These are phyloP conservation scores for Scytalopus superciliaris DNA, from an alignment of 2,113 vertebrate species.

Conservation along the genomic window DNA sequence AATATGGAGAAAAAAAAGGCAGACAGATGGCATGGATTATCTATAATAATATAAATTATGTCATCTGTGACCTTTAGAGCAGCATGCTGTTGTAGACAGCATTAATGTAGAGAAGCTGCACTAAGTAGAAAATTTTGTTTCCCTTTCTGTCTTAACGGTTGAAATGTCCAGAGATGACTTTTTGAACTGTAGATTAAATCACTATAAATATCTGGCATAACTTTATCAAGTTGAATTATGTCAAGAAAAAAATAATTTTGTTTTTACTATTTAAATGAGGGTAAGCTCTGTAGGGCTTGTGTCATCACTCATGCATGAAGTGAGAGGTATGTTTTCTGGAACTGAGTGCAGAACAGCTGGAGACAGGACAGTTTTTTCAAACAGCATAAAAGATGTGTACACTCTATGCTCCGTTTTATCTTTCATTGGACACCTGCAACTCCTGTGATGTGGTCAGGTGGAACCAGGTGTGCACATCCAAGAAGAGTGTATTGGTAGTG, in stretches of 20 bases:
- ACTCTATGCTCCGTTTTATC: accelerated
- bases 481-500: not conserved
- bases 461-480: not conserved
- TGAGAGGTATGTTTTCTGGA: not conserved
- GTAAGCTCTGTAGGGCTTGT: not conserved
- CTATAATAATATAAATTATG: constrained; percentile 40
- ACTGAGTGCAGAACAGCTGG: not conserved
- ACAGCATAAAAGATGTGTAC: not conserved
- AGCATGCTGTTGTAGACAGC: not conserved
- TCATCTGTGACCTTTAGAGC: constrained; percentile 41
- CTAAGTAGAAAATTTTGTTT: constrained; percentile 33
- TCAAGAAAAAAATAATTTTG: not conserved
- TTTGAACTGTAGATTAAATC: not conserved
- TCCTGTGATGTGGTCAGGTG: not conserved
- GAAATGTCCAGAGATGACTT: not conserved
- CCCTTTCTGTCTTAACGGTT: not conserved
- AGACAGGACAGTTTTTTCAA: not conserved
- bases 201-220: not conserved
- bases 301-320: not conserved
- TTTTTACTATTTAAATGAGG: not conserved
- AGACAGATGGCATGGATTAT: constrained; percentile 13
- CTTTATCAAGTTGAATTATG: not conserved
- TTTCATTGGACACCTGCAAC: not conserved
- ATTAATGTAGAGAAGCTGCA: not conserved
- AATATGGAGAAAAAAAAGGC: not conserved